Conservation (phyloP, 2,888 invertebrate genomes). For the Listrodromus nycthemerus region DNA sequence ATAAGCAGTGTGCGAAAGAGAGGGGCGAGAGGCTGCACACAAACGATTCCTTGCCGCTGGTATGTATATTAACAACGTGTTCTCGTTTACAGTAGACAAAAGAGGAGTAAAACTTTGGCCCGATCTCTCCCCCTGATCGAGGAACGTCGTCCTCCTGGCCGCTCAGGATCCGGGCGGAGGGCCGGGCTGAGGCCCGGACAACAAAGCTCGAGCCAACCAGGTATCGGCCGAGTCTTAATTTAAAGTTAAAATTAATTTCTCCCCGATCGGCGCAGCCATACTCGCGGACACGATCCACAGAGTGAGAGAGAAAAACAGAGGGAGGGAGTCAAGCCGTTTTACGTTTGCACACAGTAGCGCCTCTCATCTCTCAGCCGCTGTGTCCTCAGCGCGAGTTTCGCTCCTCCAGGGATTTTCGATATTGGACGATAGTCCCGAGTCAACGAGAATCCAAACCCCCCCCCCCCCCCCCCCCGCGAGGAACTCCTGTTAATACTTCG, state of each 20-base stretch:
- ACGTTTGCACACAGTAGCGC: conserved; percentile 70
- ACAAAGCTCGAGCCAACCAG: conserved; percentile 81
- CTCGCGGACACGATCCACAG: conserved; percentile 44
- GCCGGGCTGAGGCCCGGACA: conserved; percentile 72
- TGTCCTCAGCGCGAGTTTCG: conserved; percentile 54
- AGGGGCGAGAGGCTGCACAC: conserved; percentile 2
- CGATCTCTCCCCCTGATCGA: conserved; percentile 65
- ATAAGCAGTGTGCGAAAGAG: conserved; percentile 56
- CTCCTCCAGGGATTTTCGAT: conserved; percentile 60
- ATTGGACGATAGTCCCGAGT: conserved; percentile 66
- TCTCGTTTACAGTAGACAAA: conserved; percentile 81
- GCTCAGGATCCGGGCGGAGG: conserved; percentile 5
- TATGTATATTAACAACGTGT: conserved; percentile 69
- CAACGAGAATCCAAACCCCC: conserved; percentile 56
- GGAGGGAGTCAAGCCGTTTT: conserved; percentile 64
- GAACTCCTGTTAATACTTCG: conserved; percentile 49
- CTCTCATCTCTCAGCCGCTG: conserved; percentile 65
- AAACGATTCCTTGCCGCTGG: conserved; percentile 46
- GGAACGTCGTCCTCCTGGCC: conserved; percentile 56
- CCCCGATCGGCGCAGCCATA: conserved; percentile 67
- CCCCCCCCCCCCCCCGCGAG: conserved; percentile 52
- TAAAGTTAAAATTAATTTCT: conserved; percentile 85
- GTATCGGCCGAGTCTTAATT: conserved; percentile 84
- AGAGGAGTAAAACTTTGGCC: conserved; percentile 80
- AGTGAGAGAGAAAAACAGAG: background rate